Evolutionary conservation across 2,113 vertebrate species (phyloP).

Genomic region (Mesembrinibis cayennensis): DNA sequence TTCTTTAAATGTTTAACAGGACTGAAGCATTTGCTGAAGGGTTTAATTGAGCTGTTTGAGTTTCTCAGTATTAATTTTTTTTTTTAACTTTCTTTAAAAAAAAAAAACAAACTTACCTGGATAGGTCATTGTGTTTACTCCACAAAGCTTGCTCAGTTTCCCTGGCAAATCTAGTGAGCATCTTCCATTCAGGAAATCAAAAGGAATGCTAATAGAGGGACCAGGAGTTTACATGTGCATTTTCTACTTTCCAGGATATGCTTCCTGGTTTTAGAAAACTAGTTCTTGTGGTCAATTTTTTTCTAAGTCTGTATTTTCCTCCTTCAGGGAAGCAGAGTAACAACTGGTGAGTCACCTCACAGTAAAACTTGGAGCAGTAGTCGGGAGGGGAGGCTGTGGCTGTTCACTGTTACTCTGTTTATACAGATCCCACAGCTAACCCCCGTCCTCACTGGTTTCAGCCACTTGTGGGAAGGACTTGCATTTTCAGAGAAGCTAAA

Average conservation of each 20-base stretch:
- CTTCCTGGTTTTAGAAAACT: background rate
- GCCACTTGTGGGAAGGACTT: background rate
- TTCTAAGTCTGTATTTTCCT: background rate
- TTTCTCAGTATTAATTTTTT: background rate
- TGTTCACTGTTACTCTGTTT: background rate
- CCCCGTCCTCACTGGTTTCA: rapidly evolving
- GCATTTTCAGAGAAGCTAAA: background rate
- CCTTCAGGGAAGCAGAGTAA: background rate
- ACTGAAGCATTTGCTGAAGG: background rate
- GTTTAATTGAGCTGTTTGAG: background rate
- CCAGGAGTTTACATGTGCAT: rapidly evolving
- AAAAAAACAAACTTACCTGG: background rate
- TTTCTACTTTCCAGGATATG: background rate
- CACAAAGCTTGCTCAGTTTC: background rate
- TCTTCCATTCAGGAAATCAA: background rate
- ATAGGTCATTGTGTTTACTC: background rate
- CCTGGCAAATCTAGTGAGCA: background rate
- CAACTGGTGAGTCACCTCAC: background rate
- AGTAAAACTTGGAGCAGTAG: background rate
- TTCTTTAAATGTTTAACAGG: background rate
- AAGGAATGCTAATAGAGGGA: background rate
- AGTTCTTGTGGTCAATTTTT: background rate
- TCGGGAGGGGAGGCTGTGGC: background rate
- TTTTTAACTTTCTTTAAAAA: rapidly evolving
- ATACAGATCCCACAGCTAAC: background rate